Evolutionary conservation across 1,140 invertebrate species (phyloP).

Genomic region (Zaprionus tsacasi): DNA sequence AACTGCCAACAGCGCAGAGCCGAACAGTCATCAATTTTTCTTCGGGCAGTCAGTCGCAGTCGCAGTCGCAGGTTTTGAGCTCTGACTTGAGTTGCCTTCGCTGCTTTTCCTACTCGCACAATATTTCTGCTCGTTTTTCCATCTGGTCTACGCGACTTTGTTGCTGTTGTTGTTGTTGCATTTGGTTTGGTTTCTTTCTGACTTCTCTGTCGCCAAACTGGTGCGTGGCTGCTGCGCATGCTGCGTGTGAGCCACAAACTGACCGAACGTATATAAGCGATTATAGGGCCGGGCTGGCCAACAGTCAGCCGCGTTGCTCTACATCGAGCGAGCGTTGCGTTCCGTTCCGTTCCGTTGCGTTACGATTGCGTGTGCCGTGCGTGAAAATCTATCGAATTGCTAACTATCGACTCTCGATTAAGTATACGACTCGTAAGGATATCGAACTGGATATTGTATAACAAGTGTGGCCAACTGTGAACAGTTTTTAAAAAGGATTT

Average conservation of each 20-base stretch:
- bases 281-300: conserved; percentile 84
- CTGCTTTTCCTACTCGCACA: conserved; percentile 49
- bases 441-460: conserved; percentile 2
- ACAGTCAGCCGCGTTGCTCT: conserved; percentile 84
- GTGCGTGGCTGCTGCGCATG: conserved; percentile 76
- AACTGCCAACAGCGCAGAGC: too few species aligned
- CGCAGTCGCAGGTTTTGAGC: conserved; percentile 48
- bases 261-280: conserved; percentile 84
- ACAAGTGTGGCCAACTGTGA: conserved; percentile 8
- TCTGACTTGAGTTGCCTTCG: conserved; percentile 45
- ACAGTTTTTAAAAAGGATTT: background rate
- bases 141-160: conserved; percentile 20
- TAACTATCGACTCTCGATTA: conserved; percentile 15
- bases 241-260: conserved; percentile 67
- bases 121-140: conserved; percentile 47
- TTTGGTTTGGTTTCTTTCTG: conserved; percentile 32
- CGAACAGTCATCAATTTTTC: conserved; percentile 72
- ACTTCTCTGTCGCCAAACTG: conserved; percentile 79
- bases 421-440: conserved; percentile 33
- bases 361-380: conserved; percentile 30
- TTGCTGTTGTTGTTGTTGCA: conserved; percentile 28
- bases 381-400: conserved; percentile 21
- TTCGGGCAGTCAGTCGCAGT: conserved; percentile 64
- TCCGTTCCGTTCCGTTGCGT: conserved; percentile 38
- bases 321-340: conserved; percentile 69